Evolutionary conservation across 2,888 invertebrate species (phyloP), one percentile per base, ranked within the genome.

Genomic region (Thymelicus sylvestris): DNA sequence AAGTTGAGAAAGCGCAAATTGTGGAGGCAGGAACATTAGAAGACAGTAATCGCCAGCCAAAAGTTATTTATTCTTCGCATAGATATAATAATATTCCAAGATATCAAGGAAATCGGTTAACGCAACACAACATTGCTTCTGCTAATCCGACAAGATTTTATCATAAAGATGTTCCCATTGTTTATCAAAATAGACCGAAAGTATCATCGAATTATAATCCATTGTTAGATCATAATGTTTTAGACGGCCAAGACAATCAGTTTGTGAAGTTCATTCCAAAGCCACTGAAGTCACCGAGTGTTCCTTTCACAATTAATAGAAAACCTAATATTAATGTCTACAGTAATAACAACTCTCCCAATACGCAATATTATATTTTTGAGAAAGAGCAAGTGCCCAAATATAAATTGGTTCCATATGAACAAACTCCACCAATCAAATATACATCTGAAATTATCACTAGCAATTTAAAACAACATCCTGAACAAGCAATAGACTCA

Each of bases 391-490:
- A 84, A 31, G 72, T 79, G 50, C 89, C 87, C 7, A 92, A 88
- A 79, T 94, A 89, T 75, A 94, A 91, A 82, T 80, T 94, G 57
- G 86, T 94, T n/a, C 94, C 94, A 0, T 94, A 94, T 77, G 90
- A 94, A 70, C 94, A 94, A 81, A 89, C 93, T 12, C 93, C 94
- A 57, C 94, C 94, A 2, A 79, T 92, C 6, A 83, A 83, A 78
- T 77, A 83, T 13, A n/a, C 72, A 38, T 64, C 78, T 6, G 81
- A 81, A 72, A 59, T 82, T 75, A 83, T 84, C 71, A 66, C 15
- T 47, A 13, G 19, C n/a, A 62, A 61, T n/a, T 50, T 78, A 24
- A 85, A 85, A 70, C 88, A 86, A 74, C 83, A 70, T 24, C 83
- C 85, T 12, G 31, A 1, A 31, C 31, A 31, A 31, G 80, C 83